A percentile compares a stretch with the other conserved stretches of the same genome.
These are phyloP conservation scores for Lamellibrachia columna DNA, from an alignment of 2,888 invertebrate species.

Conservation along the genomic window DNA sequence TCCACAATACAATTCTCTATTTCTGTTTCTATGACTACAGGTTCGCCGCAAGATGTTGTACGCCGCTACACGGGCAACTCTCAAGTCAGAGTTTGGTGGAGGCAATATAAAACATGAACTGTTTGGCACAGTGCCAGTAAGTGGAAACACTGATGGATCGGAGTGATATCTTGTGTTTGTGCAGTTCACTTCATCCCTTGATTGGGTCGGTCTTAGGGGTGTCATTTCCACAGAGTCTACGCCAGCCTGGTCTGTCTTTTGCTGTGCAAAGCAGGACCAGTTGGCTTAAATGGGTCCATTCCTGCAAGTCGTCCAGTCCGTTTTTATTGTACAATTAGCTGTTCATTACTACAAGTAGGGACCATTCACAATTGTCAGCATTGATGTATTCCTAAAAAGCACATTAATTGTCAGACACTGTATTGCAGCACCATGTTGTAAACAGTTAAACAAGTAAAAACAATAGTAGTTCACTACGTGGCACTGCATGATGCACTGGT, in stretches of 20 bases:
- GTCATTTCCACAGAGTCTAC: too few species aligned
- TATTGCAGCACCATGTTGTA: too few species aligned
- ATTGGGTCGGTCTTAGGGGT: too few species aligned
- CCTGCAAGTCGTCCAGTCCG: too few species aligned
- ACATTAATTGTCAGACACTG: too few species aligned
- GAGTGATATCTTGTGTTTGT: background rate
- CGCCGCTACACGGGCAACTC: conserved; percentile 95
- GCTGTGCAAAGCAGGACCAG: too few species aligned
- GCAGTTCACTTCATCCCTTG: background rate
- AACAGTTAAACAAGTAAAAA: too few species aligned
- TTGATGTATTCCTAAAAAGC: too few species aligned
- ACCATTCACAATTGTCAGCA: background rate
- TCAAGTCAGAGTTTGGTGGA: conserved; percentile 95
- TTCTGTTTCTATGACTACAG: conserved; percentile 45
- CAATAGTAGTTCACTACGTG: too few species aligned
- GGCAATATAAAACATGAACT: conserved; percentile 93
- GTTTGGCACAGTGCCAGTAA: conserved; percentile 83
- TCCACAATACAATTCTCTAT: background rate
- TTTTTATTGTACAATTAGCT: background rate
- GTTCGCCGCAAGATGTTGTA: conserved; percentile 96
- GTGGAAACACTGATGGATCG: conserved; percentile 24
- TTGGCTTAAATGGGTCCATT: too few species aligned
- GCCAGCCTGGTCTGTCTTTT: too few species aligned
- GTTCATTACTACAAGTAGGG: background rate
- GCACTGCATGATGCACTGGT: too few species aligned